phyloP scores from a whole-genome alignment of 2,888 invertebrate genomes.

The Odontothrips loti region DNA sequence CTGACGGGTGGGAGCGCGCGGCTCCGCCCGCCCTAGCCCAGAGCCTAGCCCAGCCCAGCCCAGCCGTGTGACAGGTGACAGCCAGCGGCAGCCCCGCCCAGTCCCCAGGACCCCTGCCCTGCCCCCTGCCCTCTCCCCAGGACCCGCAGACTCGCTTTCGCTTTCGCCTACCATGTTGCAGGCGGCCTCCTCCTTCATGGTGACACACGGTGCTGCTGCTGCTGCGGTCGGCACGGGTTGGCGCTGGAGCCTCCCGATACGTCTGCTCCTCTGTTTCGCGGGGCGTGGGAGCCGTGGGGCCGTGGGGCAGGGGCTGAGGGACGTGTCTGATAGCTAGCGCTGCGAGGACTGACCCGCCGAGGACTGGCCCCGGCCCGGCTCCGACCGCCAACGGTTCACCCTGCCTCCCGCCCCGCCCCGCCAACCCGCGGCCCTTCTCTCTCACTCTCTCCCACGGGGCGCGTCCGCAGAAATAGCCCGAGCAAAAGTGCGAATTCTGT shows the following conservation, averaged over 20 bases:
- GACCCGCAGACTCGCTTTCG: neutral
- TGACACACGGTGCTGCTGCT: neutral
- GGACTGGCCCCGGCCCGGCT: neutral
- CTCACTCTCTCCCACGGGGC: neutral
- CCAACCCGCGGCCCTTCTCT: neutral
- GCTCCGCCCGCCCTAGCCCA: neutral
- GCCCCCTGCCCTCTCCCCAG: neutral
- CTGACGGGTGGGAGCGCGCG: neutral
- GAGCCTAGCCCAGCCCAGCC: too few species aligned
- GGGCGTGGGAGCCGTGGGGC: neutral
- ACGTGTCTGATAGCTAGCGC: neutral
- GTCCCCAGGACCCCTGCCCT: neutral
- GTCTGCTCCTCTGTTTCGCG: neutral
- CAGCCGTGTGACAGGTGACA: neutral
- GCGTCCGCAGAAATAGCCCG: slow-evolving; percentile 8
- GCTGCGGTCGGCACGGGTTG: neutral
- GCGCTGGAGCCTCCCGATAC: neutral
- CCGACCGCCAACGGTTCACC: neutral
- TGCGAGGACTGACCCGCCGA: neutral
- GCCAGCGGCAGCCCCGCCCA: neutral
- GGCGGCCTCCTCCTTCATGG: slow-evolving; percentile 16
- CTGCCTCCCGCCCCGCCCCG: neutral
- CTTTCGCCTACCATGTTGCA: slow-evolving; percentile 5
- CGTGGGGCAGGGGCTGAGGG: neutral
- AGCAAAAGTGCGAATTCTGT: slow-evolving; percentile 26